Evolutionary conservation across 1,140 invertebrate genomes (phyloP).

Genomic region (Pogonomyrmex barbatus): DNA sequence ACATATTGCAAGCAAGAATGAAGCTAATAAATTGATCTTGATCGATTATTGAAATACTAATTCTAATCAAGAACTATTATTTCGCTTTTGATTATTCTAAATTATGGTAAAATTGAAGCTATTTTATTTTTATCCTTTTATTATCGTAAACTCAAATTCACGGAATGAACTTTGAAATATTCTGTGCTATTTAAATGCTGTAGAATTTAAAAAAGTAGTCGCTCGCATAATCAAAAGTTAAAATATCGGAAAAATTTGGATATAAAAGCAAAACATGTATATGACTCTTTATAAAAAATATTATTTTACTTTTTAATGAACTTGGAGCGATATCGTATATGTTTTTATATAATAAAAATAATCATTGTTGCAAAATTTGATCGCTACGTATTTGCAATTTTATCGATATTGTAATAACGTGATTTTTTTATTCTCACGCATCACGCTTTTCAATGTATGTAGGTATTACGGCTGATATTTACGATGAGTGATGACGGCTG

Average conservation of each 20-base stretch:
- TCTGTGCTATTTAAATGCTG: not conserved
- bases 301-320: constrained; percentile 17
- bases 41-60: constrained; percentile 10
- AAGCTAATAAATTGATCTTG: not conserved
- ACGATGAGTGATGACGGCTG: constrained; percentile 34
- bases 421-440: constrained; percentile 17
- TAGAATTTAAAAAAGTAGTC: not conserved
- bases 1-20: not conserved
- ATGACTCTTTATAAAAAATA: not conserved
- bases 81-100: constrained; percentile 6
- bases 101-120: not conserved
- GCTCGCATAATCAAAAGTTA: not conserved
- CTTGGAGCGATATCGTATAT: not conserved
- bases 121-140: not conserved
- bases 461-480: not conserved
- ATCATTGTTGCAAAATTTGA: constrained; percentile 2
- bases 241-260: not conserved
- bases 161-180: not conserved
- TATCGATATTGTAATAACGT: not conserved
- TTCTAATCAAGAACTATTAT: not conserved
- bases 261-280: not conserved
- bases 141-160: not conserved
- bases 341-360: constrained; percentile 19
- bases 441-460: not conserved
- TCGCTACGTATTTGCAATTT: constrained; percentile 5